A percentile compares a stretch with the other conserved stretches of the same genome.
Evolutionary conservation across 1,140 invertebrate genomes (phyloP).

Genomic region (Odontomachus brunneus): DNA sequence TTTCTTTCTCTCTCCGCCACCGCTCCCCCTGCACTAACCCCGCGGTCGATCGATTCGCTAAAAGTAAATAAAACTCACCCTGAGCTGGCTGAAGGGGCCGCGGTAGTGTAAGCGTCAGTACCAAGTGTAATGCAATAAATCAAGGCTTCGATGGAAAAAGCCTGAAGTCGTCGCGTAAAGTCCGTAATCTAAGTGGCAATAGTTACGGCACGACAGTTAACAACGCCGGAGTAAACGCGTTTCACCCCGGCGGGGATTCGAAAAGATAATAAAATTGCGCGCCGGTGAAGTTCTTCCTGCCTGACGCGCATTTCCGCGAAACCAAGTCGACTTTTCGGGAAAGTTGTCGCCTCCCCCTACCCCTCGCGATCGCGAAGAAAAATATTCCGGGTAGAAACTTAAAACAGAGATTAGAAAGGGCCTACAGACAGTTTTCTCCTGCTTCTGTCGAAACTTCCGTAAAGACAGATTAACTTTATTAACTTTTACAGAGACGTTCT

Average conservation of each 20-base stretch:
- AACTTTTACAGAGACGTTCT: no score
- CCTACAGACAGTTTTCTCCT: no score
- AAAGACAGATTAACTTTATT: no score
- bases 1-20: no score
- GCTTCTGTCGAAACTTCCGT: no score
- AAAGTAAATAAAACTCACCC: slow-evolving; percentile 68
- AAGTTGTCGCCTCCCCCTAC: no score
- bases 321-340: slow-evolving; percentile 16
- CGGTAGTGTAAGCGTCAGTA: slow-evolving; percentile 70
- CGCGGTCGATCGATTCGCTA: slow-evolving; percentile 81
- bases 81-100: slow-evolving; percentile 51
- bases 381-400: neutral
- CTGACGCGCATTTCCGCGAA: no score
- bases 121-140: slow-evolving; percentile 72
- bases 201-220: slow-evolving; percentile 50
- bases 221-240: slow-evolving; percentile 28
- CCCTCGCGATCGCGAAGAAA: neutral
- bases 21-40: slow-evolving; percentile 6
- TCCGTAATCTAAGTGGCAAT: slow-evolving; percentile 59
- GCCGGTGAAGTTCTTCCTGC: slow-evolving; percentile 14
- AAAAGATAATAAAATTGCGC: slow-evolving; percentile 45
- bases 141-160: slow-evolving; percentile 63
- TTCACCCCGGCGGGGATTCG: slow-evolving; percentile 25
- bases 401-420: no score
- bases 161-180: slow-evolving; percentile 66